phyloP scores from a whole-genome alignment of 2,888 invertebrate species.

The Barypeithes pellucidus region DNA sequence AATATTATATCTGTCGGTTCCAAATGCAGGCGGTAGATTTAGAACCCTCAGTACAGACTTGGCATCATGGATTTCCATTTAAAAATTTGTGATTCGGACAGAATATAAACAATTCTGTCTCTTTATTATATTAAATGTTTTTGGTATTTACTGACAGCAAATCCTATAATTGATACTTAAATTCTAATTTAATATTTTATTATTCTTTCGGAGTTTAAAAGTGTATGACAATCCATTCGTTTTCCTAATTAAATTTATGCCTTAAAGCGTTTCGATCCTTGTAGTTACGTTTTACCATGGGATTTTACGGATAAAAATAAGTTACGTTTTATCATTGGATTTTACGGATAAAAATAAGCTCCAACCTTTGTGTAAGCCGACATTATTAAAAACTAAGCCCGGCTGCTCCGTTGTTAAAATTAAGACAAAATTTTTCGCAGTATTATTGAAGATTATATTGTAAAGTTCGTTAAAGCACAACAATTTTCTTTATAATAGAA shows the following conservation, averaged over 20 bases:
- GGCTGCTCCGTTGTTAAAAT: background rate
- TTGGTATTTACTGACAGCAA: no score
- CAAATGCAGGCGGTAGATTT: no score
- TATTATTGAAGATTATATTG: background rate
- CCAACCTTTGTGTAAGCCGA: background rate
- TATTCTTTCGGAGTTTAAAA: background rate
- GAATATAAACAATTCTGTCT: no score
- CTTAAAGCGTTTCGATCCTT: no score
- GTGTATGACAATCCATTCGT: background rate
- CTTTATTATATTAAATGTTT: no score
- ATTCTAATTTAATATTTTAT: background rate
- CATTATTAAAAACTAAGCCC: constrained; percentile 5
- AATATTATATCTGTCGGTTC: no score
- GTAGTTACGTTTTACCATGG: background rate
- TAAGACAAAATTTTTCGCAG: background rate
- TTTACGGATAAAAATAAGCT: background rate
- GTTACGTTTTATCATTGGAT: background rate
- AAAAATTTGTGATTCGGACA: no score
- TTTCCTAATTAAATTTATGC: background rate
- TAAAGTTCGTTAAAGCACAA: no score
- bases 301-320: background rate
- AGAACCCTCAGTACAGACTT: no score
- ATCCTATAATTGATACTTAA: background rate
- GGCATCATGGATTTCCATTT: no score
- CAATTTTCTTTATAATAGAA: no score